A percentile compares a stretch with the other conserved stretches of the same genome.
phyloP scores from a whole-genome alignment of 2,888 invertebrate species.

The Dryobotodes eremita region DNA sequence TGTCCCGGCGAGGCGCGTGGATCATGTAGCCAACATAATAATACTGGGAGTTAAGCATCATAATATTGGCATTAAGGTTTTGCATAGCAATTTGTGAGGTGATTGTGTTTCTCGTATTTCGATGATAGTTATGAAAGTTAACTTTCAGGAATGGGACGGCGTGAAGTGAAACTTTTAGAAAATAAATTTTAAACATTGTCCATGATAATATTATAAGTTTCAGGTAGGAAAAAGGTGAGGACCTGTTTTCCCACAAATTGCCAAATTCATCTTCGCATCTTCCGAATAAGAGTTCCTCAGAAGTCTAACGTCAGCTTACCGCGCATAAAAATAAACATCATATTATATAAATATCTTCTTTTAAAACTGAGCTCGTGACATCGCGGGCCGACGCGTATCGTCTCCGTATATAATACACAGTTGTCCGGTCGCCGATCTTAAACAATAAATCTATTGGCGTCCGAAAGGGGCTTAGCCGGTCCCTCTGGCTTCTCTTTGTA shows the following conservation, averaged over 20 bases:
- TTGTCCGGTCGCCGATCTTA: constrained; percentile 79
- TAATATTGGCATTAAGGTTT: constrained; percentile 58
- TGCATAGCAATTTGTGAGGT: constrained; percentile 46
- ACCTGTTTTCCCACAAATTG: background rate
- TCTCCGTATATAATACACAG: constrained; percentile 69
- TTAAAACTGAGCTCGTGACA: constrained; percentile 51
- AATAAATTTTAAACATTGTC: background rate
- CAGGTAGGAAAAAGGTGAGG: too few relatives aligned
- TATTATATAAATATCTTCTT: constrained; percentile 56
- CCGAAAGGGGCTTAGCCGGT: constrained; percentile 71
- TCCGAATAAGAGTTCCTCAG: background rate
- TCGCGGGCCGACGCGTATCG: constrained; percentile 63
- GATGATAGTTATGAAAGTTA: constrained; percentile 9
- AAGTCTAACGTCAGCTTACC: constrained; percentile 49
- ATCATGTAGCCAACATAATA: constrained; percentile 58
- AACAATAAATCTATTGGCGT: constrained; percentile 84
- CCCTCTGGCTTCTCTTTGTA: constrained; percentile 72
- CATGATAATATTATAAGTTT: background rate
- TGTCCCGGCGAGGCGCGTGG: constrained; percentile 46
- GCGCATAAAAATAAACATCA: constrained; percentile 56
- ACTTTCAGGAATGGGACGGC: background rate
- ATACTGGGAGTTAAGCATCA: constrained; percentile 53
- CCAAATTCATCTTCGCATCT: constrained; percentile 3
- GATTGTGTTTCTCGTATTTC: constrained; percentile 40
- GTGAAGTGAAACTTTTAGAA: background rate